A percentile compares a stretch with the other conserved stretches of the same genome.
Conservation (phyloP, 2,888 invertebrate genomes). For the Ellobium chinense region DNA sequence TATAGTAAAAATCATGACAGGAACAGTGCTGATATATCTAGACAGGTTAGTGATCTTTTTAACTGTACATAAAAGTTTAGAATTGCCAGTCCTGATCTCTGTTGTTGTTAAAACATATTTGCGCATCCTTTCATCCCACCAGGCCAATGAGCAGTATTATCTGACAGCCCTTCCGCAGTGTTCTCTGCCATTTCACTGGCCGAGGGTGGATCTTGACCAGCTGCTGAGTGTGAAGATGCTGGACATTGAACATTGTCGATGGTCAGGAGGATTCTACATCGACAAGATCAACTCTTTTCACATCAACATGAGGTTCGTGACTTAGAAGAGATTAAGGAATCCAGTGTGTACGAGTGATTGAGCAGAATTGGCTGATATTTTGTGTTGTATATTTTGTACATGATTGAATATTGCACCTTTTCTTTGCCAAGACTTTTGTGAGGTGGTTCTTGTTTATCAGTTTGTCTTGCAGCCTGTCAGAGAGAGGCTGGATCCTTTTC, state of each 20-base stretch:
- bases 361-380: no score
- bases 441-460: no score
- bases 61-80: neutral
- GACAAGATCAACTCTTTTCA: slow-evolving; percentile 92
- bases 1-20: no score
- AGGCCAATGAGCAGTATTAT: slow-evolving; percentile 82
- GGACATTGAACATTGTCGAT: slow-evolving; percentile 81
- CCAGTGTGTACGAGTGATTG: no score
- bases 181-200: slow-evolving; percentile 98
- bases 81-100: neutral
- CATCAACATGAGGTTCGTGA: slow-evolving; percentile 87
- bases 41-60: no score
- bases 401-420: no score
- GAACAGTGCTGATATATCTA: no score
- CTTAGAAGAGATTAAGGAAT: no score
- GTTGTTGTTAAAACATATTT: neutral
- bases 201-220: slow-evolving; percentile 92
- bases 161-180: slow-evolving; percentile 91
- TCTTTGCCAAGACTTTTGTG: no score
- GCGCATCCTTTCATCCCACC: neutral
- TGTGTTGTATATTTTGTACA: no score
- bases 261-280: slow-evolving; percentile 95
- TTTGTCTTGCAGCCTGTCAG: no score
- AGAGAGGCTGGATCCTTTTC: no score
- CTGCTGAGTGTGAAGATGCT: slow-evolving; percentile 91